These are phyloP conservation scores for Anoplophora glabripennis DNA, from an alignment of 1,140 invertebrate genomes.

Conservation along the genomic window DNA sequence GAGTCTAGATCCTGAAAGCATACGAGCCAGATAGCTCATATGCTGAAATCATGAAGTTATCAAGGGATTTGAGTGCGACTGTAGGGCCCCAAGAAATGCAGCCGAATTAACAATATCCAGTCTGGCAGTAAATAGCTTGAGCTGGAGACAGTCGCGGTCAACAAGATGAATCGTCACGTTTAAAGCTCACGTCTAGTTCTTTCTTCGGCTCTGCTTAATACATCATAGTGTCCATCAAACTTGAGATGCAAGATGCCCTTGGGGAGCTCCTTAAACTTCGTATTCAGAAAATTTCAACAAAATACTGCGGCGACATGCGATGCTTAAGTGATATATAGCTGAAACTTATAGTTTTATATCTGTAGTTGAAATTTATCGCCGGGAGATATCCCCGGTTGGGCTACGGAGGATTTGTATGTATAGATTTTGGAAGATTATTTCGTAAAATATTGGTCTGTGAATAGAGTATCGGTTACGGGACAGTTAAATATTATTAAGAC, in stretches of 20 bases:
- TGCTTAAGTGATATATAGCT: conserved; percentile 12
- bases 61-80: no score
- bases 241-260: conserved; percentile 22
- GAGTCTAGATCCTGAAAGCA: no score
- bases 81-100: no score
- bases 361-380: conserved; percentile 10
- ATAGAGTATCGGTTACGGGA: no score
- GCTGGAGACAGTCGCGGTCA: conserved; percentile 24
- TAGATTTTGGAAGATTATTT: no score
- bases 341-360: not conserved
- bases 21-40: no score
- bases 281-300: conserved; percentile 25
- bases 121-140: conserved; percentile 3
- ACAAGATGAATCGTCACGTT: conserved; percentile 30
- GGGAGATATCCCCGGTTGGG: not conserved
- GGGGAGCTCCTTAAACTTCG: conserved; percentile 23
- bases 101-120: not conserved
- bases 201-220: conserved; percentile 18
- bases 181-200: conserved; percentile 23
- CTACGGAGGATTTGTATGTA: no score
- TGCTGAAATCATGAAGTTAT: no score
- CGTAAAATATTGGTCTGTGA: no score
- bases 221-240: conserved; percentile 29
- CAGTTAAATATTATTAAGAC: no score
- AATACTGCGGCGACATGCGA: conserved; percentile 8